phyloP scores from a whole-genome alignment of 2,113 vertebrate genomes.

The Hydropotes inermis region DNA sequence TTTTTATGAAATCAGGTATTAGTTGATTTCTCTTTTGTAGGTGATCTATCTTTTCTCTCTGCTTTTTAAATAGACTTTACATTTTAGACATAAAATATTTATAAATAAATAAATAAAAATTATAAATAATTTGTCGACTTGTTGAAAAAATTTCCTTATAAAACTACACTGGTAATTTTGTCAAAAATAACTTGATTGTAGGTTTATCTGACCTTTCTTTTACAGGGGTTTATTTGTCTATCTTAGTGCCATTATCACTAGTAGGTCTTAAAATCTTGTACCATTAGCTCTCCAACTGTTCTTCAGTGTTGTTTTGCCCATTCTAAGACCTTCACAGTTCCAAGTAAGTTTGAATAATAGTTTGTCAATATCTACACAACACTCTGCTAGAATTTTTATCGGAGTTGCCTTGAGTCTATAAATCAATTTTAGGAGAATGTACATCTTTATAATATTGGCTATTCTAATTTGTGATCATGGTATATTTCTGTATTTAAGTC shows the following conservation, averaged over 20 bases:
- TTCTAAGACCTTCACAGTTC: neutral
- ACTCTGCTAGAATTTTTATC: neutral
- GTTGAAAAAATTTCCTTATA: neutral
- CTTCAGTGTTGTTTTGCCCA: neutral
- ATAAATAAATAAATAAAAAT: neutral
- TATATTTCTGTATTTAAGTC: neutral
- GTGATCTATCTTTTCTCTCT: neutral
- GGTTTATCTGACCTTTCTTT: neutral
- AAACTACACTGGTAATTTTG: neutral
- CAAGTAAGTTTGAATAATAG: neutral
- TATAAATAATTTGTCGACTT: neutral
- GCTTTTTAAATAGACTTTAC: neutral
- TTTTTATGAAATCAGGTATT: constrained; percentile 10
- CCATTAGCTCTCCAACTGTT: neutral
- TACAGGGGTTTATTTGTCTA: neutral
- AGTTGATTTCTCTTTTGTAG: neutral
- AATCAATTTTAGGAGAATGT: neutral
- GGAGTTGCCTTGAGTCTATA: neutral
- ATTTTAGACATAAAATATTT: neutral
- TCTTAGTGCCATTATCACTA: neutral
- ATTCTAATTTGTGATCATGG: neutral
- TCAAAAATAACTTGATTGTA: neutral
- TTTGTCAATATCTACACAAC: neutral
- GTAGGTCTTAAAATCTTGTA: neutral
- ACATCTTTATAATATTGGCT: neutral